A percentile compares a stretch with the other conserved stretches of the same genome.
These are phyloP conservation scores for Gymnogyps californianus DNA, from an alignment of 2,113 vertebrate species.

Conservation along the genomic window DNA sequence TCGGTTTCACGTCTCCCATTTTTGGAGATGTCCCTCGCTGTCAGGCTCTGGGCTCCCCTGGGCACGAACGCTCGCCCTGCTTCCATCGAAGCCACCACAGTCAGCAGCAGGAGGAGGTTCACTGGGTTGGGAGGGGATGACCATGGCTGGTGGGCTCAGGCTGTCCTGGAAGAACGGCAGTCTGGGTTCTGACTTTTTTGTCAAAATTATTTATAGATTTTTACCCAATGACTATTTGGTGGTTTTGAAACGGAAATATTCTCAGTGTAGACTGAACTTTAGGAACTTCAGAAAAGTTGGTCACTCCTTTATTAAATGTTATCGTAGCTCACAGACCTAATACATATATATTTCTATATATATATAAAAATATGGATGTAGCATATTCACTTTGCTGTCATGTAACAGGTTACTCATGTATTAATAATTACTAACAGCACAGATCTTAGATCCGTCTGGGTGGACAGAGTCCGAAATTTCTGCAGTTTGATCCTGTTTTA, in stretches of 20 bases:
- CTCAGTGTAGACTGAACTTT: not conserved
- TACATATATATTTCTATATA: not conserved
- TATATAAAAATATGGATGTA: not conserved
- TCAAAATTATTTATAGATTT: not conserved
- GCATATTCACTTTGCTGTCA: not conserved
- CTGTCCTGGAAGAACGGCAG: not conserved
- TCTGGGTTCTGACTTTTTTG: not conserved
- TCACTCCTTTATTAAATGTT: not conserved
- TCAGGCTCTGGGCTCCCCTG: not conserved
- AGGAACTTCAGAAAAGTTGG: not conserved
- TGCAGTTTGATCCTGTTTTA: not conserved
- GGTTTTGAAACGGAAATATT: not conserved
- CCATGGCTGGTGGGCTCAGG: not conserved
- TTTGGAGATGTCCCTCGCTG: not conserved
- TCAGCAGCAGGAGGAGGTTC: not conserved
- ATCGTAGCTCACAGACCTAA: not conserved
- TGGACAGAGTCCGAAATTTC: not conserved
- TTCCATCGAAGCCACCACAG: not conserved
- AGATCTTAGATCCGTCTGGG: not conserved
- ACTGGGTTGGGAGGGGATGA: not conserved
- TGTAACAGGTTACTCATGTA: not conserved
- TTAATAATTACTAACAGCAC: not conserved
- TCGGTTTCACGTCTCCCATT: not conserved
- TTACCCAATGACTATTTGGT: not conserved
- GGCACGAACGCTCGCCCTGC: fast-evolving